These are phyloP conservation scores for Porites evermanni DNA, from an alignment of 92 coral and sea anemone species.

Conservation along the genomic window DNA sequence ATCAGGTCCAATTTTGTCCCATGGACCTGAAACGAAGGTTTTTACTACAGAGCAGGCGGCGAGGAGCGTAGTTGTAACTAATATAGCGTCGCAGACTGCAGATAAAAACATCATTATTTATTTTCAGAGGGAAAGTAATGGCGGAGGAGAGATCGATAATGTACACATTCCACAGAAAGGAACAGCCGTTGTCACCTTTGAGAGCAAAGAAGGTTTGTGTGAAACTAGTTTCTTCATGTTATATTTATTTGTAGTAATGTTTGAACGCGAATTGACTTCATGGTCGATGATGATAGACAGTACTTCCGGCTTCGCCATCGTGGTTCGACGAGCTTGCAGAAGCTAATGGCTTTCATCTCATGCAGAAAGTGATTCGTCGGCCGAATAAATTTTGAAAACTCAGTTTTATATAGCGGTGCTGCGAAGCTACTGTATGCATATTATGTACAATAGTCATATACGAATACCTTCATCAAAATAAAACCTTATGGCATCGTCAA, in stretches of 20 bases:
- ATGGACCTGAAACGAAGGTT: neutral
- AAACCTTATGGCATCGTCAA: no score
- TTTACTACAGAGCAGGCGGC: conserved; percentile 30
- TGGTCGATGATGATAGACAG: neutral
- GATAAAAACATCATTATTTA: conserved; percentile 22
- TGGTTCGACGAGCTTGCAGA: no score
- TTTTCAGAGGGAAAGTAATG: conserved; percentile 44
- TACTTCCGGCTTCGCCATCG: no score
- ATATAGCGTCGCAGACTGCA: conserved; percentile 11
- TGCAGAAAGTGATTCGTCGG: no score
- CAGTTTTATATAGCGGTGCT: no score
- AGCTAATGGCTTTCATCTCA: no score
- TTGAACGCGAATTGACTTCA: neutral
- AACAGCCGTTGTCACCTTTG: conserved; percentile 51
- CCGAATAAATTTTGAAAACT: no score
- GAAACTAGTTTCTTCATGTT: no score
- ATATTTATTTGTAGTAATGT: neutral
- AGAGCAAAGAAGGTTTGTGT: conserved; percentile 39
- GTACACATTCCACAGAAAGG: conserved; percentile 22
- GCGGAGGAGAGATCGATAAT: conserved; percentile 56
- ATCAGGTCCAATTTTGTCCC: neutral
- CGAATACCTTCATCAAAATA: no score
- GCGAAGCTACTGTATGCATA: no score
- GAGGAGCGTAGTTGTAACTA: conserved; percentile 37
- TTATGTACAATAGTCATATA: no score